Evolutionary conservation across 2,113 vertebrate species (phyloP).

Genomic region (Podarcis muralis): DNA sequence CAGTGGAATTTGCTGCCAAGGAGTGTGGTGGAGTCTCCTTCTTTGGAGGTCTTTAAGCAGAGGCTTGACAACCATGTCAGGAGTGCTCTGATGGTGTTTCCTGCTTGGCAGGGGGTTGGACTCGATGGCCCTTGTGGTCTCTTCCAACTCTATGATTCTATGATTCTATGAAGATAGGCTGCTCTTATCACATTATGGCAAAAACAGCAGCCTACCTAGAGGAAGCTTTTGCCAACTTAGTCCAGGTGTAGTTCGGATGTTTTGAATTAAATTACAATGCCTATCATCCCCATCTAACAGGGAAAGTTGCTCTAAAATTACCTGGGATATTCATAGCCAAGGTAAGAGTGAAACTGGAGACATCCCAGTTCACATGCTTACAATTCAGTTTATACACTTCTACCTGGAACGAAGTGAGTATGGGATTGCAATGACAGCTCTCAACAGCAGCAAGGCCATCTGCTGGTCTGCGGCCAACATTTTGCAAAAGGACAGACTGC

Average conservation of each 20-base stretch:
- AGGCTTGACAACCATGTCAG: too few species aligned
- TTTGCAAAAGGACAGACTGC: background rate
- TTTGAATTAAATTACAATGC: background rate
- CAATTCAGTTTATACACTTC: background rate
- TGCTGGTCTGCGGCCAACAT: background rate
- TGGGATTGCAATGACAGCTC: background rate
- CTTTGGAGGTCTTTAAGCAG: too few species aligned
- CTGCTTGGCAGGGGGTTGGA: too few species aligned
- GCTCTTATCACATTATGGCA: background rate
- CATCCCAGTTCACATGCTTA: background rate
- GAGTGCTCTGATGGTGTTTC: too few species aligned
- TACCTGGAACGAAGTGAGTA: background rate
- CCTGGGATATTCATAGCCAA: background rate
- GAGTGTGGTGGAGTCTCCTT: too few species aligned
- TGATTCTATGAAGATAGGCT: too few species aligned
- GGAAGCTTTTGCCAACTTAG: background rate
- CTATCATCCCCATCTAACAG: background rate
- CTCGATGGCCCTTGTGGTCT: too few species aligned
- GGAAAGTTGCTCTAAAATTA: background rate
- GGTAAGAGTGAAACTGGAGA: background rate
- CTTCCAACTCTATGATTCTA: too few species aligned
- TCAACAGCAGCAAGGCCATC: background rate
- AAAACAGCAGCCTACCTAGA: background rate
- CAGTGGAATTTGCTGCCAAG: too few species aligned
- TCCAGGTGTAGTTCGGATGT: background rate